Conservation (phyloP, 2,113 vertebrate species). For the Promerops cafer region DNA sequence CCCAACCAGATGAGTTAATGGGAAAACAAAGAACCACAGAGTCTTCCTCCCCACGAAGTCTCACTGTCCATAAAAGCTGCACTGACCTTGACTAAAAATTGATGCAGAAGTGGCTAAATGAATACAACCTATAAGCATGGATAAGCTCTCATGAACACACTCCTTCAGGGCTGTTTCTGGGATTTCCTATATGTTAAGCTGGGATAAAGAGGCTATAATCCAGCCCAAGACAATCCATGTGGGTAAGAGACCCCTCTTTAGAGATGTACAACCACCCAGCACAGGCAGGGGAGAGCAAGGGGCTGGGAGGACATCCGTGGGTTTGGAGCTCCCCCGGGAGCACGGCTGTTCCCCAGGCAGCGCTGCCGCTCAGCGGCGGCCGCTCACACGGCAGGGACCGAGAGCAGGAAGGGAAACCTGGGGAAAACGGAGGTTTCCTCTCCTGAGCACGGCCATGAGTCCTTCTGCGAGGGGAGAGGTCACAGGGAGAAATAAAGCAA, state of each 20-base stretch:
- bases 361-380: slow-evolving; percentile 57
- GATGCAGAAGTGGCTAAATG: not conserved
- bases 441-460: not conserved
- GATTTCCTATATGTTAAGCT: not conserved
- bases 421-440: not conserved
- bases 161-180: not conserved
- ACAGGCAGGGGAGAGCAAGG: not conserved
- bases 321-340: not conserved
- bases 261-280: not conserved
- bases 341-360: not conserved
- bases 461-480: not conserved
- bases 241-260: not conserved
- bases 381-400: not conserved
- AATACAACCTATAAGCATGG: not conserved
- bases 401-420: not conserved
- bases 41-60: not conserved
- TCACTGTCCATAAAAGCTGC: not conserved
- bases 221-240: not conserved
- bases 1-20: not conserved
- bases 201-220: not conserved
- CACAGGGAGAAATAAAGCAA: not conserved
- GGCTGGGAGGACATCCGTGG: accelerated
- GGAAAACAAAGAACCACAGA: not conserved
- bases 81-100: not conserved
- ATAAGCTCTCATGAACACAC: not conserved